phyloP scores from a whole-genome alignment of 2,888 invertebrate species.

The Calameuta idolon region DNA sequence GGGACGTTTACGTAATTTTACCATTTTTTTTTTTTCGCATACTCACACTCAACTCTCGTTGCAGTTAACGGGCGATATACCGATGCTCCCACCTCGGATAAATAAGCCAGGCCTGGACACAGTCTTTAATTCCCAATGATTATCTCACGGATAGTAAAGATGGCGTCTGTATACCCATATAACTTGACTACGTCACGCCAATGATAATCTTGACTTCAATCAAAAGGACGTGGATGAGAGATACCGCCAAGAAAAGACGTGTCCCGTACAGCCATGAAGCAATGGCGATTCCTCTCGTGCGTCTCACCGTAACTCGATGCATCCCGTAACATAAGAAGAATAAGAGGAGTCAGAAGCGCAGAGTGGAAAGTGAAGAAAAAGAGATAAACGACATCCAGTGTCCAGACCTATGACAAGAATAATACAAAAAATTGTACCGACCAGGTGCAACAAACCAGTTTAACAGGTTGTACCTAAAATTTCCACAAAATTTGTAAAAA shows the following conservation, averaged over 20 bases:
- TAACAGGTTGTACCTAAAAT: not conserved
- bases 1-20: constrained; percentile 63
- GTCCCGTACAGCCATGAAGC: not conserved
- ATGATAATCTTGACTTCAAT: not conserved
- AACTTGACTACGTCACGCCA: not conserved
- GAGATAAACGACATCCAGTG: constrained; percentile 32
- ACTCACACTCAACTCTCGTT: not conserved
- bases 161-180: not conserved
- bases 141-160: not conserved
- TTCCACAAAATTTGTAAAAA: not conserved
- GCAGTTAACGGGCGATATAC: not conserved
- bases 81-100: not conserved
- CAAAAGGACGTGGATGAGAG: not conserved
- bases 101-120: not conserved
- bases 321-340: not conserved
- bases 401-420: constrained; percentile 22
- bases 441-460: not conserved
- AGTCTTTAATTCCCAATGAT: not conserved
- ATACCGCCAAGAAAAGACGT: not conserved
- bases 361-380: not conserved
- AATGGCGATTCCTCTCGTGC: not conserved
- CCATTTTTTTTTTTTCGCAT: constrained; percentile 40
- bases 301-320: not conserved
- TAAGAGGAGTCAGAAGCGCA: not conserved
- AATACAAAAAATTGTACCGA: not conserved